Evolutionary conservation across 2,888 invertebrate species (phyloP).

Genomic region (Sussaba pulchella): DNA sequence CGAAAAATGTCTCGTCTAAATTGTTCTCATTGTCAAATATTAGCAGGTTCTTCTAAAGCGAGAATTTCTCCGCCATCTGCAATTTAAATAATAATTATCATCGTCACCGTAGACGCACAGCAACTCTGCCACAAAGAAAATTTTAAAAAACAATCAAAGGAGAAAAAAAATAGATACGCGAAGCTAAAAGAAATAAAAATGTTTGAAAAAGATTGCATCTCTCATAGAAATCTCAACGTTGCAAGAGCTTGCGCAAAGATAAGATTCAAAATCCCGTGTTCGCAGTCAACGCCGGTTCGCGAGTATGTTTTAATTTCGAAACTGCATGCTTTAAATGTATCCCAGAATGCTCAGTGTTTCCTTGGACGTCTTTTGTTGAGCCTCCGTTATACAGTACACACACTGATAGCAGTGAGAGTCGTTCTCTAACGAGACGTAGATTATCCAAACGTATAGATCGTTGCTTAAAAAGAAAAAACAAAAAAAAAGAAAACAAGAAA

Average conservation of each 20-base stretch:
- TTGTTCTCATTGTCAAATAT: constrained; percentile 8
- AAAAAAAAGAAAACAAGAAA: not conserved
- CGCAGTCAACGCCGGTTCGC: constrained; percentile 66
- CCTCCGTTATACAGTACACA: constrained; percentile 69
- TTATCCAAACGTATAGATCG: constrained; percentile 31
- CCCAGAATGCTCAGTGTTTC: constrained; percentile 83
- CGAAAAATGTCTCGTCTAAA: constrained; percentile 3
- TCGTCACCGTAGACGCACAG: constrained; percentile 26
- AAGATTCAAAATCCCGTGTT: constrained; percentile 18
- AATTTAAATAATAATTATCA: no score
- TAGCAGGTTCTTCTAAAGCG: not conserved
- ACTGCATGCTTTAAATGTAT: constrained; percentile 84
- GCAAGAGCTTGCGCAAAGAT: constrained; percentile 30
- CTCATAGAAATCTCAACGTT: constrained; percentile 23
- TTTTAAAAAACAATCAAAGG: constrained; percentile 1
- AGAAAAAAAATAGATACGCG: constrained; percentile 37
- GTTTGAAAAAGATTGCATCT: constrained; percentile 5
- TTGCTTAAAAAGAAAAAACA: constrained; percentile 22
- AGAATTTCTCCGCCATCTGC: not conserved
- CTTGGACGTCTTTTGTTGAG: constrained; percentile 78
- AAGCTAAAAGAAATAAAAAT: not conserved
- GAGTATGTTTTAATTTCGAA: constrained; percentile 77
- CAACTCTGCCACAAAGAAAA: constrained; percentile 36
- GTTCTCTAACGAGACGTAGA: constrained; percentile 71
- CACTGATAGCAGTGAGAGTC: constrained; percentile 70